Evolutionary conservation across 2,888 invertebrate genomes (phyloP).

Genomic region (Ecliptopera silaceata): DNA sequence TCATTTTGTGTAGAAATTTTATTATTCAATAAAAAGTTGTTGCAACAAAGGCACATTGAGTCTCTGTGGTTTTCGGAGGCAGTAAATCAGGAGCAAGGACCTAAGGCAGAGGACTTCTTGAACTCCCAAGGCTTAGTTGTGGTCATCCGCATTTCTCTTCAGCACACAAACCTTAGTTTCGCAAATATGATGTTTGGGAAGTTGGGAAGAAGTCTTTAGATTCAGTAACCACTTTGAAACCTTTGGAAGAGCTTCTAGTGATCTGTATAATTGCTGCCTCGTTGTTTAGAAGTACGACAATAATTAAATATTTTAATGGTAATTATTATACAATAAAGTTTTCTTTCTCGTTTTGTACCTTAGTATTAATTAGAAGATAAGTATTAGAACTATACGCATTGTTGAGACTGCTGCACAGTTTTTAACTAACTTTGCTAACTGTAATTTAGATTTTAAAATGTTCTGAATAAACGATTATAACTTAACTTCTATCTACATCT

Average conservation of each 20-base stretch:
- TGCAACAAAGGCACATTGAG: slow-evolving; percentile 79
- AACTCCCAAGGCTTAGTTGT: slow-evolving; percentile 76
- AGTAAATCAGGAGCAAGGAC: slow-evolving; percentile 80
- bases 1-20: slow-evolving; percentile 78
- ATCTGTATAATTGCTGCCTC: too few species aligned
- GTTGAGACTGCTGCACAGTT: too few species aligned
- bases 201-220: slow-evolving; percentile 12
- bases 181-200: slow-evolving; percentile 33
- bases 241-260: not conserved
- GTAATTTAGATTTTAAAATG: too few species aligned
- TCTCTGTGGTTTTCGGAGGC: slow-evolving; percentile 76
- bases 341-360: too few species aligned
- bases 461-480: too few species aligned
- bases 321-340: too few species aligned
- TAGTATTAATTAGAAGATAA: too few species aligned
- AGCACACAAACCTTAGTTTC: slow-evolving; percentile 54
- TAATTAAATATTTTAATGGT: too few species aligned
- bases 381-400: too few species aligned
- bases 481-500: too few species aligned
- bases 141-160: slow-evolving; percentile 63
- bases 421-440: too few species aligned
- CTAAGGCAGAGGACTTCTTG: slow-evolving; percentile 71
- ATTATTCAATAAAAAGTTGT: slow-evolving; percentile 79
- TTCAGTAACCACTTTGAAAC: slow-evolving; percentile 1
- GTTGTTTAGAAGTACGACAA: too few species aligned